These are phyloP conservation scores for Anisognathus igniventris DNA, from an alignment of 2,797 vertebrate genomes.

Conservation along the genomic window DNA sequence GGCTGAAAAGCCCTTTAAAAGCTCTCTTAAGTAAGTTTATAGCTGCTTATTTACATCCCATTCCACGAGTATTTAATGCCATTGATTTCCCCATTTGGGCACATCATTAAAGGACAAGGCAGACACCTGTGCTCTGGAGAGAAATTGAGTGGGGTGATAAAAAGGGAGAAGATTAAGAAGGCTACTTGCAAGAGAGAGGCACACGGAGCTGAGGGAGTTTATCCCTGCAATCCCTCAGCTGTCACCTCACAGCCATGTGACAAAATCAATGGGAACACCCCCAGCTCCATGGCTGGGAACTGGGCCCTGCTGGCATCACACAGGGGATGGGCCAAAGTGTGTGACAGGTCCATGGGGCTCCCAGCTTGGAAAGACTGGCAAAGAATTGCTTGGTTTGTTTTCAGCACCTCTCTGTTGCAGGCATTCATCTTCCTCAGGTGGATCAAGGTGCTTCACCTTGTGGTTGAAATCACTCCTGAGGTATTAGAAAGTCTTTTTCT, in stretches of 20 bases:
- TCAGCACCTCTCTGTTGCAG: neutral
- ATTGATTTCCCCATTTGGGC: constrained; percentile 39
- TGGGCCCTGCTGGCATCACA: constrained; percentile 59
- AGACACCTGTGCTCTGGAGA: neutral
- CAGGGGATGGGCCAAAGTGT: neutral
- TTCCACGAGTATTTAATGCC: constrained; percentile 12
- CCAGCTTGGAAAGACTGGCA: neutral
- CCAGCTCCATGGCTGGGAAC: constrained; percentile 67
- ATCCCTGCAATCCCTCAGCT: constrained; percentile 72
- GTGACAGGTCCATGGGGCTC: neutral
- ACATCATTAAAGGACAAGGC: constrained; percentile 2
- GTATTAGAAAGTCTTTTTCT: no score
- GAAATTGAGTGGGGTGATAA: constrained; percentile 23
- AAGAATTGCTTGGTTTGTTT: neutral
- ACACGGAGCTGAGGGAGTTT: constrained; percentile 71
- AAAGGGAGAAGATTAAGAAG: constrained; percentile 71
- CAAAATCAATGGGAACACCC: constrained; percentile 74
- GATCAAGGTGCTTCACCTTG: neutral
- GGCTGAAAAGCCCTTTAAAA: neutral
- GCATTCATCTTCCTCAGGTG: neutral
- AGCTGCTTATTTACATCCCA: constrained; percentile 6
- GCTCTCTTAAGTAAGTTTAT: neutral
- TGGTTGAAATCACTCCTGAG: no score
- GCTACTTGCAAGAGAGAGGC: constrained; percentile 22
- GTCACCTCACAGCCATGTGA: constrained; percentile 59